Evolutionary conservation across 2,797 vertebrate genomes (phyloP), one percentile per base, ranked within the genome.

Genomic region (Cryptoblepharus egeriae): DNA sequence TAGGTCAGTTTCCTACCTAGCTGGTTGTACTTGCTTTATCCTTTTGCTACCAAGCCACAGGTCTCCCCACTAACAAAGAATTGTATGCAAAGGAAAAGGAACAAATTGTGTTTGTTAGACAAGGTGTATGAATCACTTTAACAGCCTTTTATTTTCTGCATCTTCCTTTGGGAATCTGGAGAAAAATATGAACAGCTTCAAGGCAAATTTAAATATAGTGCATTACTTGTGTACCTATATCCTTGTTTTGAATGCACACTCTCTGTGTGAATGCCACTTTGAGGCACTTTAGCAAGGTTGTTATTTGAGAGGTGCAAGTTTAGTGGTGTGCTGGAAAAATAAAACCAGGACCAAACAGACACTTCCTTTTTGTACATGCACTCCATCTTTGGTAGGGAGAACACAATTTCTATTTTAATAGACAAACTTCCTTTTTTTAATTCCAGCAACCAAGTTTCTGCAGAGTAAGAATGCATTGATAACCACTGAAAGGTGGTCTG

Each of bases 61-160:
- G 80, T 10, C 85, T 83, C 73, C 30, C 3, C 11, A 26, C 22
- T 69, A 65, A n/a, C 75, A 83, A 75, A 82, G 24, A 57, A 81
- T 49, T 85, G 79, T 26, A 76, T n/a, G 49, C 28, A 15, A 55
- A 45, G 26, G 39, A 49, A 80, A 80, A 63, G 24, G 30, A 80
- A 64, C 35, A 5, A 55, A 57, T 89, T 83, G 22, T 77, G 15
- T 49, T 49, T 73, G 18, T 79, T 79, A 87, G 78, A 86, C 64
- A 0, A 49, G 24, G 55, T 60, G 60, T 60, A 49, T 65, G 69
- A 73, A 49, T 64, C 63, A 86, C 81, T 88, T 81, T 57, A 86
- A 63, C 30, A 77, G 81, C 30, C 24, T 52, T 77, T 88, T 90
- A 58, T 80, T 89, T 88, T 81, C 0, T 89, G 79, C 49, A 63